Evolutionary conservation across 2,113 vertebrate species (phyloP), one percentile per base, ranked within the genome.

Genomic region (Chinchilla lanigera): DNA sequence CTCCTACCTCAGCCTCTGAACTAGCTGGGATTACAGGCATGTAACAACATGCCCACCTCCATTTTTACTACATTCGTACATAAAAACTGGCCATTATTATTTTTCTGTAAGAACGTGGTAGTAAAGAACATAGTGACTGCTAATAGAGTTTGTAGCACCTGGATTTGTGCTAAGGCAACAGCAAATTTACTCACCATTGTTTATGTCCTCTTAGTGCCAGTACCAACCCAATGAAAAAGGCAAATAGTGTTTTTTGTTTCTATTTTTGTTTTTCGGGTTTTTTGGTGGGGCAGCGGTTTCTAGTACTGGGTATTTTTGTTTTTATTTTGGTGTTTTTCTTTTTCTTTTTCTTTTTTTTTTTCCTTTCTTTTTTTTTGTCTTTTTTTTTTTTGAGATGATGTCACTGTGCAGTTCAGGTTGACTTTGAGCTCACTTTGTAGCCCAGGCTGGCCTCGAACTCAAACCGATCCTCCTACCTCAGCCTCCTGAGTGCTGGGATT

Each of bases 31-130:
- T 60, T 58, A 38, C 35, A 82, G 44, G 52, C 80, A 58, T 26
- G 54, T 20, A 71, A 10, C 67, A 73, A 41, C 73, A 47, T 77
- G 26, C 38, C 41, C 26, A 77, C 12, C 28, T 33, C 47, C 78
- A 63, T 82, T 63, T 93, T 96, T 81, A 73, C 38, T 96, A 19
- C 24, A 44, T 86, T 93, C 58, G 58, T 93, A 61, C 67, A 61
- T 73, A 24, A 90, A 90, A 38, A 52, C 61, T 61, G 60, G 19
- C 73, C 63, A 35, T 26, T 88, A 54, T 89, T 67, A 50, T 73
- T 73, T 75, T 85, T 61, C 41, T 86, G 30, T 88, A 28, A 63
- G 7, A 81, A 24, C 65, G 1, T 67, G 47, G 13, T 82, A 44
- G 30, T 84, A 84, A 78, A 65, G 38, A 78, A 61, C 38, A 91